Evolutionary conservation across 2,888 invertebrate genomes (phyloP).

Genomic region (Parnassius mnemosyne): DNA sequence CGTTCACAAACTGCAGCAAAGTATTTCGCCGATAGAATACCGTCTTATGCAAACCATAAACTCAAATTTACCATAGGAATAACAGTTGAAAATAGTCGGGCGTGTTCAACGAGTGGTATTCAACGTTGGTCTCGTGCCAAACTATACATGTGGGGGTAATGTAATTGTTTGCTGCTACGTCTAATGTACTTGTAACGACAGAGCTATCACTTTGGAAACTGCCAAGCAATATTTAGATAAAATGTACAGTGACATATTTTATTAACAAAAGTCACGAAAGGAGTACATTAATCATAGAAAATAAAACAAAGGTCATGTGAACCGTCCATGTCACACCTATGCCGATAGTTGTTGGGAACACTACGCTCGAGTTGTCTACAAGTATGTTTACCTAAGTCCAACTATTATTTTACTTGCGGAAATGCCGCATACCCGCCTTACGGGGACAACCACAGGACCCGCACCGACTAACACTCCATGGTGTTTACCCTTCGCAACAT

Average conservation of each 20-base stretch:
- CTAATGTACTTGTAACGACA: constrained; percentile 61
- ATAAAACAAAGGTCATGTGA: no score
- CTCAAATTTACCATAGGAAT: constrained; percentile 58
- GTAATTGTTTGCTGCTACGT: constrained; percentile 62
- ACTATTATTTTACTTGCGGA: no score
- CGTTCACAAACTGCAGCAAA: background rate
- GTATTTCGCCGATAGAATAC: constrained; percentile 13
- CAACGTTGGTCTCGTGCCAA: constrained; percentile 69
- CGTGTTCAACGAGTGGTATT: constrained; percentile 59
- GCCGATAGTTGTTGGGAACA: no score
- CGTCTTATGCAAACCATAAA: constrained; percentile 52
- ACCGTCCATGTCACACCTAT: no score
- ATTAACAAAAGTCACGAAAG: no score
- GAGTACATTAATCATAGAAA: no score
- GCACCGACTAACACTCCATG: no score
- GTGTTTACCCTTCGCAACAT: no score
- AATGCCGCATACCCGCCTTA: no score
- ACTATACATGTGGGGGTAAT: constrained; percentile 58
- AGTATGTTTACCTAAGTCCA: no score
- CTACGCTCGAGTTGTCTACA: no score
- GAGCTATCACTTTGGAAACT: constrained; percentile 41
- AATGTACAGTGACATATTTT: constrained; percentile 25
- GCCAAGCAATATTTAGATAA: constrained; percentile 36
- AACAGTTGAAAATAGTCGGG: constrained; percentile 62
- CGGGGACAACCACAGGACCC: no score